Base-by-base conservation (phyloP, 2,888 invertebrate genomes). In the Drosophila niveifrons region DNA sequence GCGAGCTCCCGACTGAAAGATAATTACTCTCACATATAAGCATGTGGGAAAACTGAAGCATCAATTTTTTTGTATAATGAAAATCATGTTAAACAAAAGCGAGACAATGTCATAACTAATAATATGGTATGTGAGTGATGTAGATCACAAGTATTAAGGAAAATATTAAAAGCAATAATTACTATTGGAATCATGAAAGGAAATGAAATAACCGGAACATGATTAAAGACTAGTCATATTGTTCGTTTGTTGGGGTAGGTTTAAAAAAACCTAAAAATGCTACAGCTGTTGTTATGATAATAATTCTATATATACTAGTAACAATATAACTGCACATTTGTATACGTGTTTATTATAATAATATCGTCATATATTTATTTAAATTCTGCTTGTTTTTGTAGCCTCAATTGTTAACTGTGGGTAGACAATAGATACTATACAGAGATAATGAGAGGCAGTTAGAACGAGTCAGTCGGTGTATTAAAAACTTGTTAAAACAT, bases 401-500 rank as follows among this genome's bases (percentile, higher is more conserved):
- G 9, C 2, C 3, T 13, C 0, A 13, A 3, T 34, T 59, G 51
- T 8, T 15, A 8, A 3, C 47, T 62, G 62, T 74, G 17, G n/a
- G 10, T 11, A 34, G n/a, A 17, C 23, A 8, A 44, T 15, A 13
- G 11, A 44, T 9, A 57, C 29, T 9, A 8, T 17, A 47, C 43
- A 41, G 50, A 15, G 36, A 13, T n/a, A 55, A 15, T 13, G 56
- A 13, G 23, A 51, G 48, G 34, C 59, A 61, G 39, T 57, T 23
- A 15, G 29, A 15, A 74, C 74, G 74, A 78, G 75, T 74, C 51
- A 41, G 13, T n/a, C 28, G 34, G 65, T 64, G 58, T 58, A 61
- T 55, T 58, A 43, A 43, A 57, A 62, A 74, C 78, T 63, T 75
- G 79, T 75, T 75, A 66, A 51, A 71, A 51, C 53, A 58, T 63